A percentile compares a stretch with the other conserved stretches of the same genome.
phyloP scores from a whole-genome alignment of 2,113 vertebrate genomes.

The Orycteropus afer region DNA sequence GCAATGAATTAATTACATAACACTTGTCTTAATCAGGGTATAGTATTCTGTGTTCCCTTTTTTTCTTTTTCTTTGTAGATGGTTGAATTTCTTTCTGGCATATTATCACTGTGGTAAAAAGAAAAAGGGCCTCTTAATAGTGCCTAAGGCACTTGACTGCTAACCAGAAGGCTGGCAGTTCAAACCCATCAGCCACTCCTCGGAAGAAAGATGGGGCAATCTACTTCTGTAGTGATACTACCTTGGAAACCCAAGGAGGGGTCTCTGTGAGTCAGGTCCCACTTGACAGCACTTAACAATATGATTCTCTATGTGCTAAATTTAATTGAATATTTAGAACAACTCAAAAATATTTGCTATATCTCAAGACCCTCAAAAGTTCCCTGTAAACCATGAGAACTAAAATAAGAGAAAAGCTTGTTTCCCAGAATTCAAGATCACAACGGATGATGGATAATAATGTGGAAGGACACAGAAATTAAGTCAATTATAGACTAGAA shows the following conservation, averaged over 20 bases:
- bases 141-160: too few relatives aligned
- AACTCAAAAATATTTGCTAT: background rate
- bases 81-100: background rate
- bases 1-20: background rate
- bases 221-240: too few relatives aligned
- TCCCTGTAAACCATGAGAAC: background rate
- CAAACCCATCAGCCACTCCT: too few relatives aligned
- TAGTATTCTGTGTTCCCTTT: background rate
- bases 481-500: background rate
- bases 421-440: background rate
- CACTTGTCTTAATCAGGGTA: background rate
- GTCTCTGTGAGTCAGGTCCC: too few relatives aligned
- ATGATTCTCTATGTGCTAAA: background rate
- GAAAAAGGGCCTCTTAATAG: too few relatives aligned
- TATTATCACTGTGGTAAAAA: background rate
- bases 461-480: background rate
- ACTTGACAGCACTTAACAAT: too few relatives aligned
- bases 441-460: background rate
- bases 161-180: too few relatives aligned
- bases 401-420: background rate
- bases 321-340: background rate
- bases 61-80: background rate
- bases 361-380: background rate
- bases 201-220: too few relatives aligned
- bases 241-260: too few relatives aligned